Percentiles rank a stretch among this genome's conserved stretches.
These are phyloP conservation scores for Cromileptes altivelis DNA, from an alignment of 2,113 vertebrate genomes.

Conservation along the genomic window DNA sequence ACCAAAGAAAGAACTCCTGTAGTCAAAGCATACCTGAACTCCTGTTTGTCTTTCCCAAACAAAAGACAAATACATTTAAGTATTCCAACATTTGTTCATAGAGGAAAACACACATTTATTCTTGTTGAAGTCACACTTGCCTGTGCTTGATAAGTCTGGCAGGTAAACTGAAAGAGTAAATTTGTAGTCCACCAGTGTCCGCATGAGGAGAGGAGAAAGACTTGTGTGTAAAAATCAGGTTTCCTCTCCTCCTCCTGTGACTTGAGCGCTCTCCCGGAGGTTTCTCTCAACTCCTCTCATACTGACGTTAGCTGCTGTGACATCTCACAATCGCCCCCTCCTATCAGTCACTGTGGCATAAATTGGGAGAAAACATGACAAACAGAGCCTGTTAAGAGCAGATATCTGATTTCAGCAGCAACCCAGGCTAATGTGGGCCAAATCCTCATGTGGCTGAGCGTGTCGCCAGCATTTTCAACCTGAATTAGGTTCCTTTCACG, in stretches of 20 bases:
- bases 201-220: neutral
- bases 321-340: neutral
- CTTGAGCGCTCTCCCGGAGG: neutral
- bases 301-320: neutral
- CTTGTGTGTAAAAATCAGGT: neutral
- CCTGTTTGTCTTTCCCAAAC: neutral
- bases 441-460: neutral
- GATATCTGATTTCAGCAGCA: slow-evolving; percentile 5
- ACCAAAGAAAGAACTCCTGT: no score
- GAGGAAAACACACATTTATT: neutral
- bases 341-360: neutral
- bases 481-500: slow-evolving; percentile 20
- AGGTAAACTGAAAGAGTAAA: neutral
- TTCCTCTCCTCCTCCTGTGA: neutral
- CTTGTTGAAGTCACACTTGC: neutral
- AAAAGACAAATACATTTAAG: neutral
- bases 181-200: neutral
- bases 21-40: no score
- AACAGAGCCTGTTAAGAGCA: neutral
- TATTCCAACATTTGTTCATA: neutral
- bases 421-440: neutral
- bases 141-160: neutral
- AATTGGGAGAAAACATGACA: neutral
- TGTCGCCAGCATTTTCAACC: slow-evolving; percentile 23
- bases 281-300: neutral